Conservation (phyloP, 92 coral and sea anemone species). For the Plumapathes pennacea region DNA sequence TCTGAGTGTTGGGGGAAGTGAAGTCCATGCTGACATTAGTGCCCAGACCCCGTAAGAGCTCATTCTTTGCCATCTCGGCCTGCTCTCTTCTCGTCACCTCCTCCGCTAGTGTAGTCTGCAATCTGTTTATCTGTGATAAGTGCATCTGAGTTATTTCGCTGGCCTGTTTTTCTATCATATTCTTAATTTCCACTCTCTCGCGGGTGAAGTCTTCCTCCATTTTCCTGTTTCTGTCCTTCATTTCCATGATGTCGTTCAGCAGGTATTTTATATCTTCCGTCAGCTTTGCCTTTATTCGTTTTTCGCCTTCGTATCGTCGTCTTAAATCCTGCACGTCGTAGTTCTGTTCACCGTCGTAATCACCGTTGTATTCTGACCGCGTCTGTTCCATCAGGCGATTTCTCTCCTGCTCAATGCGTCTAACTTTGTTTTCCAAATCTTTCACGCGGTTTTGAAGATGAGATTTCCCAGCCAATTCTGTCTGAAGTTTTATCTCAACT, state of each 20-base stretch:
- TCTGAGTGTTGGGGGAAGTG: background rate
- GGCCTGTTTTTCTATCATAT: slow-evolving; percentile 80
- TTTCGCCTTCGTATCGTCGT: slow-evolving; percentile 69
- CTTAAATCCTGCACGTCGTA: slow-evolving; percentile 60
- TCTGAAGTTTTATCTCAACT: slow-evolving; percentile 60
- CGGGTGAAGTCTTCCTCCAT: slow-evolving; percentile 71
- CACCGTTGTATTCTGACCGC: slow-evolving; percentile 31
- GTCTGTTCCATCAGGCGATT: slow-evolving; percentile 53
- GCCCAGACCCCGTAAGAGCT: background rate
- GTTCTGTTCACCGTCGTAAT: slow-evolving; percentile 23
- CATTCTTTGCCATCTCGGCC: slow-evolving; percentile 33
- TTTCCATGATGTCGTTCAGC: slow-evolving; percentile 70
- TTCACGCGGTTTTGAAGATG: slow-evolving; percentile 55
- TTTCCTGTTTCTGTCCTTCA: slow-evolving; percentile 67
- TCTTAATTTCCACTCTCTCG: slow-evolving; percentile 78
- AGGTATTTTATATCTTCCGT: slow-evolving; percentile 79
- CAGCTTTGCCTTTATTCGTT: slow-evolving; percentile 56
- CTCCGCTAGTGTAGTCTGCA: slow-evolving; percentile 66
- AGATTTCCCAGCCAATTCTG: slow-evolving; percentile 47
- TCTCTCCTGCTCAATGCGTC: slow-evolving; percentile 65
- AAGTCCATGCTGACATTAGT: slow-evolving; percentile 5
- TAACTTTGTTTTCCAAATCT: slow-evolving; percentile 62
- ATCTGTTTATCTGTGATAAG: slow-evolving; percentile 66
- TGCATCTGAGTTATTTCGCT: slow-evolving; percentile 77
- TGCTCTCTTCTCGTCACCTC: slow-evolving; percentile 59